Evolutionary conservation across 2,797 vertebrate genomes (phyloP).

Genomic region (Dendrocincla fuliginosa): DNA sequence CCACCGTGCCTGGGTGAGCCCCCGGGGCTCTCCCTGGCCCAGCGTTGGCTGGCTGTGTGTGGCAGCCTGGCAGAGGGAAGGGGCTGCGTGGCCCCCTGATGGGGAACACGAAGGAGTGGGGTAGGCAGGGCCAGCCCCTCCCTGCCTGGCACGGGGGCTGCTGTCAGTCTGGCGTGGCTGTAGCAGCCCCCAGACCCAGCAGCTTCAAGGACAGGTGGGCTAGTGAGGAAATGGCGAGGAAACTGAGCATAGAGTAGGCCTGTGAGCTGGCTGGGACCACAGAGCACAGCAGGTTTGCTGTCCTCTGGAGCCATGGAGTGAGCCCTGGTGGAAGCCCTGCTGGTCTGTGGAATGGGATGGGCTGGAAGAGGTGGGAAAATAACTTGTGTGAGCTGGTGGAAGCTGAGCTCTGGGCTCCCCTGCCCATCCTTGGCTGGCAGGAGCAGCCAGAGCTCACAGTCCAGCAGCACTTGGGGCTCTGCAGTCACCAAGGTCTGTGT

Average conservation of each 20-base stretch:
- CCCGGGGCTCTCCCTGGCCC: background rate
- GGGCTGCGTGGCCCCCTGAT: accelerated
- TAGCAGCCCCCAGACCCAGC: background rate
- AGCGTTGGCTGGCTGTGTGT: background rate
- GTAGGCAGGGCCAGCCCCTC: background rate
- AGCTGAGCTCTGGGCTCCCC: background rate
- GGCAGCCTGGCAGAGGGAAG: background rate
- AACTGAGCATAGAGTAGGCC: background rate
- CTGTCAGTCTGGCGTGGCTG: background rate
- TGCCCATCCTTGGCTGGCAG: background rate
- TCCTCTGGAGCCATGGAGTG: background rate
- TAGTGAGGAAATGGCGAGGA: background rate
- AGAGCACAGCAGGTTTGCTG: background rate
- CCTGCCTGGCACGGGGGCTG: background rate
- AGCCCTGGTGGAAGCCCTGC: background rate
- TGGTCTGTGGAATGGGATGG: accelerated
- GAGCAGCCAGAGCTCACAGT: background rate
- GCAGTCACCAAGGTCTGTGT: background rate
- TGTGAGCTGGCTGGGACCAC: background rate
- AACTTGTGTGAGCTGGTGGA: background rate
- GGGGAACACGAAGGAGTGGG: accelerated
- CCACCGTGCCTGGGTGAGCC: accelerated
- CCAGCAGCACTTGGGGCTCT: background rate
- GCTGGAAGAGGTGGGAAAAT: background rate
- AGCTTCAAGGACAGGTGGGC: too few relatives aligned